Evolutionary conservation across 2,797 vertebrate species (phyloP), one percentile per base, ranked within the genome.

Genomic region (Pitangus sulphuratus): DNA sequence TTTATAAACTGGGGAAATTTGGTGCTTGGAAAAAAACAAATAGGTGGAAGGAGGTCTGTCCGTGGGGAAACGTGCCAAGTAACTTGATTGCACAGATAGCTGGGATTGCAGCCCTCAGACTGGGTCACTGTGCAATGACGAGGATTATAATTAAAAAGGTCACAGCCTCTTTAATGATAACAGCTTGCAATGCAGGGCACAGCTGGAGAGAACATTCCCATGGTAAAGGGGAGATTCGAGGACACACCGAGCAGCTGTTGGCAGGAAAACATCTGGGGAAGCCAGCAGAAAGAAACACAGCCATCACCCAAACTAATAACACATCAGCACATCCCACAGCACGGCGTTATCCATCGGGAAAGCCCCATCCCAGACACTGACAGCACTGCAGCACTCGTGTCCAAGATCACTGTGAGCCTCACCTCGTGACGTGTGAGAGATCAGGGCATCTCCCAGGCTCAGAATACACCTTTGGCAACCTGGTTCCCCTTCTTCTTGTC

Each of bases 81-180:
- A 50, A 86, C 39, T 90, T 42, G 76, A 85, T 65, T 56, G 58
- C 66, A 51, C 8, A 25, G 58, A 31, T 61, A 84, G 69, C 69
- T 42, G 9, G 0, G 9, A 76, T 24, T 20, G 16, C 74, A 89
- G 80, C 76, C 57, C 83, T 58, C 69, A 37, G 82, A 84, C 88
- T 90, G 58, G 90, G 87, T 88, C 80, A 74, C 82, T 81, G 76
- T 51, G 51, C 35, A 72, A 61, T 6, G 25, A 56, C 11, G 15
- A 80, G 60, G 65, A 94, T 91, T 90, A 28, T 76, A 86, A 96
- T 95, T 94, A 77, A 94, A 89, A 93, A 94, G 92, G 81, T 92
- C 95, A 79, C 28, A 77, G 83, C 58, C 80, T 69, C 72, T 90
- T 84, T 48, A 66, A 77, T 77, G 90, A 61, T 56, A 80, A 89